Base-by-base conservation (phyloP, 2,888 invertebrate genomes). In the Cecidostiba fungosa region DNA sequence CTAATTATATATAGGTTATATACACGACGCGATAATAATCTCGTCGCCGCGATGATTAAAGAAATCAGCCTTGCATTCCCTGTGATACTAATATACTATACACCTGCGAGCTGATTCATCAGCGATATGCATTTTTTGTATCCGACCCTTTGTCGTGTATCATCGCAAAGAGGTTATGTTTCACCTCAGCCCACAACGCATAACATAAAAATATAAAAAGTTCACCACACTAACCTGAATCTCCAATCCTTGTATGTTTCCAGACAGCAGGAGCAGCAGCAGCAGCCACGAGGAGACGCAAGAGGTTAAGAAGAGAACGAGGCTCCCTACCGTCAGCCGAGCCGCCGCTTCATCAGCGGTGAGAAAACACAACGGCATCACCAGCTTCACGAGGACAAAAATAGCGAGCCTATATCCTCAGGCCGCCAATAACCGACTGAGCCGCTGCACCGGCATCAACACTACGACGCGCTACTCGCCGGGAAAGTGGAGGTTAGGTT, bases 401-500 rank as follows among this genome's bases (percentile, higher is more conserved):
- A 3, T 10, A 3, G 26, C 66, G 66, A 29, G 26, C 26, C 66
- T 6, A n/a, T 6, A 62, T 26, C 26, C 23, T 16, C 29, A 47
- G 26, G 43, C 43, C 32, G 36, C 50, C 54, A 23, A 32, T 43
- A 8, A 8, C 16, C n/a, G 66, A 14, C 66, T n/a, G 66, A 66
- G 66, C n/a, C 66, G 29, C 66, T 26, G 66, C 23, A 59, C 54
- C n/a, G 54, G 10, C n/a, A 59, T n/a, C 16, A 3, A 32, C 39
- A 12, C 2, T 12, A 43, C 47, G 32, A 79, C 69, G 79, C n/a
- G 50, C 79, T 14, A 79, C 29, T 23, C 66, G 66, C 66, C n/a
- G 66, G 66, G 32, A 82, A 82, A 32, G 74, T 76, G 82, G 66
- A 82, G 82, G 82, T 82, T 0, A 69, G 79, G n/a, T 36, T 47